These are phyloP conservation scores for Chromis chromis DNA, from an alignment of 2,797 vertebrate species.

Conservation along the genomic window DNA sequence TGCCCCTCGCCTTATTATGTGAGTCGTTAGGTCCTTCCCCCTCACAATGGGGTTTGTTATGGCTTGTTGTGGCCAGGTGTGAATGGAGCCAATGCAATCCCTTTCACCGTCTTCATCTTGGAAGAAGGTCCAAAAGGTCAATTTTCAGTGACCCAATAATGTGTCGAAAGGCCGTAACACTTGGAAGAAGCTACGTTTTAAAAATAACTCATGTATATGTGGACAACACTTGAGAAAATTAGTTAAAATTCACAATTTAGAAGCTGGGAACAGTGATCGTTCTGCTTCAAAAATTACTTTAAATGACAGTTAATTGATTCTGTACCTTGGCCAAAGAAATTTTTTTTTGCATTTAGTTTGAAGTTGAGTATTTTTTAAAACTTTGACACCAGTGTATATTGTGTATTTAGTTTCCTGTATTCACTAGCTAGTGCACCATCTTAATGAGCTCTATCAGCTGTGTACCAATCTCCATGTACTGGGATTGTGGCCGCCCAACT, in stretches of 20 bases:
- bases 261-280: not conserved
- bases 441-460: slow-evolving; percentile 40
- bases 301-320: not conserved
- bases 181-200: not conserved
- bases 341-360: not conserved
- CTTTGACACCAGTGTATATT: not conserved
- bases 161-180: too few species aligned
- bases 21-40: too few species aligned
- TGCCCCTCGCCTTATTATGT: too few species aligned
- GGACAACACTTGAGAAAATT: not conserved
- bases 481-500: not conserved
- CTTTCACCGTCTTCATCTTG: too few species aligned
- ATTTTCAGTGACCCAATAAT: too few species aligned
- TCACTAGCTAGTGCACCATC: slow-evolving; percentile 16
- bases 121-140: too few species aligned
- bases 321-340: not conserved
- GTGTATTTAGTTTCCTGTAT: not conserved
- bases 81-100: too few species aligned
- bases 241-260: not conserved
- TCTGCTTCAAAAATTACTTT: not conserved
- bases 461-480: slow-evolving; percentile 1
- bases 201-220: not conserved
- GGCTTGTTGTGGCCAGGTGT: too few species aligned
- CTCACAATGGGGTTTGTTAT: too few species aligned
- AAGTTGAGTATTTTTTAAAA: not conserved